Evolutionary conservation across 2,888 invertebrate genomes (phyloP).

Genomic region (Lamellibrachia columna): DNA sequence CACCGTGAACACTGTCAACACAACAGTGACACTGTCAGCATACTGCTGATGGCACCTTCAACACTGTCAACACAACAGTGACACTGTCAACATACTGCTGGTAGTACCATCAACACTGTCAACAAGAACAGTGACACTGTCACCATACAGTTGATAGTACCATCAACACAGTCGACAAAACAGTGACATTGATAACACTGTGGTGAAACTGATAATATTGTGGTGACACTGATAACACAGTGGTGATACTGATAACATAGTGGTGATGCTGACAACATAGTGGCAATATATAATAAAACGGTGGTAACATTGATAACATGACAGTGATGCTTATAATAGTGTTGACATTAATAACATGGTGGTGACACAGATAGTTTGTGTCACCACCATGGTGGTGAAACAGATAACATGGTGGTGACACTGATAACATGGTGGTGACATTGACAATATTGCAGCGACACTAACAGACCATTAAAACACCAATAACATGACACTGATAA

Average conservation of each 20-base stretch:
- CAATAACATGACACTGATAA: background rate
- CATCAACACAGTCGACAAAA: conserved; percentile 43
- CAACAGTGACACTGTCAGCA: background rate
- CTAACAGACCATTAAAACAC: background rate
- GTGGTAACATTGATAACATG: conserved; percentile 45
- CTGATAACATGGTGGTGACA: background rate
- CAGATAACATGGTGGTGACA: background rate
- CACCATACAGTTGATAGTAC: conserved; percentile 39
- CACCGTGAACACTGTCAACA: conserved; percentile 48
- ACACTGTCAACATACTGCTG: background rate
- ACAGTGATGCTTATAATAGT: background rate
- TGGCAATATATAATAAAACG: conserved; percentile 49
- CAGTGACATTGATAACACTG: background rate
- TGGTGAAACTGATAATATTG: conserved; percentile 38
- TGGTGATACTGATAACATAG: conserved; percentile 36
- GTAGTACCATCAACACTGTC: no score
- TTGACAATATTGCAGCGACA: conserved; percentile 37
- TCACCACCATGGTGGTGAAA: background rate
- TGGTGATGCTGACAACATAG: conserved; percentile 44
- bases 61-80: background rate
- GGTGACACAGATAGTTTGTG: conserved; percentile 23
- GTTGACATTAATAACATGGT: conserved; percentile 46
- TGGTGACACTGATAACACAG: conserved; percentile 41
- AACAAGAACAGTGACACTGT: background rate
- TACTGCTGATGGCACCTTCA: background rate